phyloP scores from a whole-genome alignment of 2,797 vertebrate species.

The Brotogeris chrysoptera region DNA sequence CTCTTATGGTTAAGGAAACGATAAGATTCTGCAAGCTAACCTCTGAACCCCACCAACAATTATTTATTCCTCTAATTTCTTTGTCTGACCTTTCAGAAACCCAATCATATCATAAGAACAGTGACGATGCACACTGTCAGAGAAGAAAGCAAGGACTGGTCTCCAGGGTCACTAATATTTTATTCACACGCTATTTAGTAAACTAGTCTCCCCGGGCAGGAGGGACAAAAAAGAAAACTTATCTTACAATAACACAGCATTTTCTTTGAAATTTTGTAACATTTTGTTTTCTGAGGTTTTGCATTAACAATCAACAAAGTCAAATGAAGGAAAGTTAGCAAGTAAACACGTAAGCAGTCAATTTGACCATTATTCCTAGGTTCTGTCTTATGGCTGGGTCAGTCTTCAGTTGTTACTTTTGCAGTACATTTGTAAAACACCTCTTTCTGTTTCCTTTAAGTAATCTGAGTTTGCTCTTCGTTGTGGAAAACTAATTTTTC shows the following conservation, averaged over 20 bases:
- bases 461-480: not conserved
- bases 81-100: not conserved
- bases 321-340: not conserved
- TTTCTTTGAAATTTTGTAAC: not conserved
- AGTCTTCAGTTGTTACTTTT: not conserved
- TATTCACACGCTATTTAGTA: not conserved
- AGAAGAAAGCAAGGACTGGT: not conserved
- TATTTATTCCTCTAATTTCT: not conserved
- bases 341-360: not conserved
- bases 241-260: not conserved
- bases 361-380: not conserved
- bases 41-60: not conserved
- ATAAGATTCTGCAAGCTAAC: not conserved
- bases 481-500: not conserved
- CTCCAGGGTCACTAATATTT: not conserved
- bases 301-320: not conserved
- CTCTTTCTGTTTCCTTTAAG: not conserved
- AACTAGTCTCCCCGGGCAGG: rapidly evolving
- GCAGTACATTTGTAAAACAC: rapidly evolving
- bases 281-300: not conserved
- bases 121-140: not conserved
- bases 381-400: not conserved
- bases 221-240: not conserved
- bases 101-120: not conserved
- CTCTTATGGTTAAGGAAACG: not conserved